Base-by-base conservation (phyloP, 2,888 invertebrate species). In the Idaea biselata region DNA sequence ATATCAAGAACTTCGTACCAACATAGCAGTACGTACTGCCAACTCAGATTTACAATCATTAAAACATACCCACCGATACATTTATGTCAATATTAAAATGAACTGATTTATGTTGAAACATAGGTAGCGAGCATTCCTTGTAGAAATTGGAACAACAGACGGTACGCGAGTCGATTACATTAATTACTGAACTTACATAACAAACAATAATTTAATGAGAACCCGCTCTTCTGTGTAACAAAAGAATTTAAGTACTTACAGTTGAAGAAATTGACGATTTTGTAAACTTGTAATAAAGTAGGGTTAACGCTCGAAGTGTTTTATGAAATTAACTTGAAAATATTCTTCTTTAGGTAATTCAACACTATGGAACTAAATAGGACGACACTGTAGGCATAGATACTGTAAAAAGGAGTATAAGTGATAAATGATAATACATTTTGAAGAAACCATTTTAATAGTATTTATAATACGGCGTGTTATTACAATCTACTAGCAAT, bases 101-200 rank as follows among this genome's bases (percentile, higher is more conserved):
- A 11, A 44, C 8, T 64, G 44, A 68, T 68, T 62, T 58, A 65
- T 73, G 74, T 70, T 71, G 71, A 72, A 76, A 75, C 63, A 44
- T 62, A 61, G 25, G 25, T 25, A 25, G 25, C 25, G 5, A 25
- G 59, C 58, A 62, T 68, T 66, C 64, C 66, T 66, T 71, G 70
- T 62, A 65, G 72, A 72, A 79, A 75, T 69, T 74, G 69, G 72
- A 73, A 66, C 73, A 72, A 68, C 69, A 66, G 68, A 60, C 67
- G 44, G 44, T 44, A 44, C 44, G 44, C 69, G 69, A 73, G 73
- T 68, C 71, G 66, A 75, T 76, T 73, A 70, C 70, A 69, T 65
- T 71, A 75, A 74, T 73, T 71, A 72, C 69, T 68, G 56, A 62
- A 66, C 64, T 80, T 74, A 74, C 68, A 67, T 74, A 74, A 77